These are phyloP conservation scores for Chaenocephalus aceratus DNA, from an alignment of 2,113 vertebrate species.

Conservation along the genomic window DNA sequence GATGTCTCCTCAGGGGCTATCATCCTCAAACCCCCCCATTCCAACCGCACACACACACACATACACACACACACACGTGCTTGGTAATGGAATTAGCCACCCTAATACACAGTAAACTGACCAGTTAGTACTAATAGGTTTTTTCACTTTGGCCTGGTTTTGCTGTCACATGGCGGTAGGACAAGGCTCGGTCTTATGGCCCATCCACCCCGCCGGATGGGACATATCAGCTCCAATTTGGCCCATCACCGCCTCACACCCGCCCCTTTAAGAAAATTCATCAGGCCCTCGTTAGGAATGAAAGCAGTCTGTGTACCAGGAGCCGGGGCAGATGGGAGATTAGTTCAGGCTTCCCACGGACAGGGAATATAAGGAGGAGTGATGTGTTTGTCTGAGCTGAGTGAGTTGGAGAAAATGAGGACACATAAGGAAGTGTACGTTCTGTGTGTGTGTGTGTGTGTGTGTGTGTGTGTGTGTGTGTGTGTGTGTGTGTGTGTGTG, in stretches of 20 bases:
- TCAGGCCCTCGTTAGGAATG: constrained; percentile 81
- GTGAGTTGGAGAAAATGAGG: constrained; percentile 40
- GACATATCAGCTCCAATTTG: constrained; percentile 85
- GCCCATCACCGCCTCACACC: constrained; percentile 78
- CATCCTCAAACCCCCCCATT: constrained; percentile 18
- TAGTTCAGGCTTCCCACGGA: constrained; percentile 76
- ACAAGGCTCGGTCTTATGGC: constrained; percentile 74
- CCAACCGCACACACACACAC: constrained; percentile 11
- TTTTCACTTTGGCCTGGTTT: constrained; percentile 72
- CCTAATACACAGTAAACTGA: constrained; percentile 74
- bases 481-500: constrained; percentile 39
- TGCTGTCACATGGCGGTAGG: constrained; percentile 80
- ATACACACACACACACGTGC: constrained; percentile 15
- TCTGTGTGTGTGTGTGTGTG: constrained; percentile 24
- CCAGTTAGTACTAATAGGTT: constrained; percentile 75
- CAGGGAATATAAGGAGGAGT: constrained; percentile 56
- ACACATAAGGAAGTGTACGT: constrained; percentile 41
- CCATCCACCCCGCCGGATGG: constrained; percentile 72
- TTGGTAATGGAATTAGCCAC: constrained; percentile 73
- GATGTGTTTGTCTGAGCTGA: constrained; percentile 46
- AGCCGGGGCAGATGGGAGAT: constrained; percentile 72
- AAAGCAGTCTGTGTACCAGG: constrained; percentile 78
- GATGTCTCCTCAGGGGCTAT: constrained; percentile 50
- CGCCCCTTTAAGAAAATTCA: constrained; percentile 82
- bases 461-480: constrained; percentile 39